Conservation (phyloP, 2,113 vertebrate species). For the human region DNA sequence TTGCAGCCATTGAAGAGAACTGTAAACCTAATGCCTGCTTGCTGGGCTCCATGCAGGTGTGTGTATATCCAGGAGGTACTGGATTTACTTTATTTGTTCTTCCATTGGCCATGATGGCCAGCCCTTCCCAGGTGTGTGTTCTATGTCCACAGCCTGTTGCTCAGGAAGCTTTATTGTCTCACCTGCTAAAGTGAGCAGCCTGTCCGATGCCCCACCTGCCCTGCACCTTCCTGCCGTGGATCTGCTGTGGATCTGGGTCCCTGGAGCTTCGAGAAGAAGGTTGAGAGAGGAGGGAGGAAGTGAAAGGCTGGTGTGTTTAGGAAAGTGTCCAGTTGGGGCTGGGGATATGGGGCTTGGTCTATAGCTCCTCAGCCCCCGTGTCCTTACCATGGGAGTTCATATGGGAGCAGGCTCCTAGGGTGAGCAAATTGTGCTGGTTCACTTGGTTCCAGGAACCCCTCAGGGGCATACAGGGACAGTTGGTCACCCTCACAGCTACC, state of each 20-base stretch:
- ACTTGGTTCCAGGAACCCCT: background rate
- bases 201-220: fast-evolving
- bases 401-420: fast-evolving
- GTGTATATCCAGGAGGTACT: fast-evolving
- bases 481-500: background rate
- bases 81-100: background rate
- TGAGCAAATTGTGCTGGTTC: fast-evolving
- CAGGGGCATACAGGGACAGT: background rate
- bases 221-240: no score
- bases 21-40: fast-evolving
- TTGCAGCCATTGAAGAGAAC: background rate
- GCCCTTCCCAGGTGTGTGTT: background rate
- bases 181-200: background rate
- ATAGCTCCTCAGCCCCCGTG: fast-evolving
- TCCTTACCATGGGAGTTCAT: background rate
- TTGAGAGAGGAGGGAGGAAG: background rate
- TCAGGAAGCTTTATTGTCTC: background rate
- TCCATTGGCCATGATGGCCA: background rate
- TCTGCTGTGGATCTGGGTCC: background rate
- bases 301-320: background rate
- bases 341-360: background rate
- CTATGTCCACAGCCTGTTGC: fast-evolving
- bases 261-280: background rate
- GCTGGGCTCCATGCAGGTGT: no score
- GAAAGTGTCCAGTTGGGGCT: background rate